Evolutionary conservation across 2,888 invertebrate genomes (phyloP).

Genomic region (Patella ulyssiponensis): DNA sequence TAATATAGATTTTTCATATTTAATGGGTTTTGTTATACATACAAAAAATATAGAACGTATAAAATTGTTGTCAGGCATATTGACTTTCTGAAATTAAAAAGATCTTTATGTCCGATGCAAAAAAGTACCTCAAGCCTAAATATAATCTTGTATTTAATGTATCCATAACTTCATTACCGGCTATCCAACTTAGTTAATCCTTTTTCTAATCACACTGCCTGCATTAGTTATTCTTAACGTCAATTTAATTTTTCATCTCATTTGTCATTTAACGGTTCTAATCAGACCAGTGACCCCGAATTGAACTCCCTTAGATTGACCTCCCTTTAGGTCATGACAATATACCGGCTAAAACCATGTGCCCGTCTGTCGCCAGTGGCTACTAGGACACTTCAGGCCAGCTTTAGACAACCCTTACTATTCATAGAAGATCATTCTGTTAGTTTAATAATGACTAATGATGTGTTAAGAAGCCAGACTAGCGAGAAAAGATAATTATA

Average conservation of each 20-base stretch:
- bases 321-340: slow-evolving; percentile 7
- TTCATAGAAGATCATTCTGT: too few species aligned
- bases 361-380: not conserved
- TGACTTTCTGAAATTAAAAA: not conserved
- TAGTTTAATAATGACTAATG: slow-evolving; percentile 1
- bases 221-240: not conserved
- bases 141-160: too few species aligned
- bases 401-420: too few species aligned
- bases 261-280: slow-evolving; percentile 1
- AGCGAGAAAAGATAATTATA: too few species aligned
- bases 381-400: not conserved
- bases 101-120: not conserved
- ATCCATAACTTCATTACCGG: too few species aligned
- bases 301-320: slow-evolving; percentile 1
- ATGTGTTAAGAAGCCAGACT: not conserved
- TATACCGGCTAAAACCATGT: not conserved
- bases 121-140: too few species aligned
- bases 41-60: not conserved
- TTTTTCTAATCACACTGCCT: too few species aligned
- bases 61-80: not conserved
- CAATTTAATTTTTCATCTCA: not conserved
- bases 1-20: too few species aligned
- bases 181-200: too few species aligned
- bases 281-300: not conserved
- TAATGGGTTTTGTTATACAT: too few species aligned